Percentiles rank a stretch among this genome's conserved stretches.
Conservation (phyloP, 2,113 vertebrate genomes). For the Asarcornis scutulata region DNA sequence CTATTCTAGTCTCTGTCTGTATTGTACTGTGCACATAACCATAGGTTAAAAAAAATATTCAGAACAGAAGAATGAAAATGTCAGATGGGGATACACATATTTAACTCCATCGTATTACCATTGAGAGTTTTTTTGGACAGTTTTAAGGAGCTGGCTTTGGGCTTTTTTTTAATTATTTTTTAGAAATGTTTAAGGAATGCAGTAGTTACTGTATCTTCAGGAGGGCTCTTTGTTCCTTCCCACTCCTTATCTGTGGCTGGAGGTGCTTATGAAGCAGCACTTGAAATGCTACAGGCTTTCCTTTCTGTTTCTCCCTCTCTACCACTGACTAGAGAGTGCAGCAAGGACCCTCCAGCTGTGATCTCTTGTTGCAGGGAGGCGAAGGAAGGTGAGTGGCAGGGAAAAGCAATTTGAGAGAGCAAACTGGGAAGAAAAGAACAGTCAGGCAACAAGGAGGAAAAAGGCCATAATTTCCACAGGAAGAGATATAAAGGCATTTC, state of each 20-base stretch:
- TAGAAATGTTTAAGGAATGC: not conserved
- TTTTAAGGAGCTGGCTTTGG: not conserved
- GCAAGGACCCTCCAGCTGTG: not conserved
- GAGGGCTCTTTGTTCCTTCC: not conserved
- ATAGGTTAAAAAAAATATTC: not conserved
- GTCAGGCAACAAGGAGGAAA: not conserved
- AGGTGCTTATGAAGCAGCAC: not conserved
- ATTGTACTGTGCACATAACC: not conserved
- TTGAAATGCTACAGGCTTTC: not conserved
- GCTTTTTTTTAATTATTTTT: not conserved
- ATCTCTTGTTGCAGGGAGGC: not conserved
- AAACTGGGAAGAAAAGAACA: not conserved
- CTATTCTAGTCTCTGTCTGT: not conserved
- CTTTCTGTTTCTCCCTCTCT: not conserved
- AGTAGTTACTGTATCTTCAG: not conserved
- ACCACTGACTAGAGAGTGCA: accelerated
- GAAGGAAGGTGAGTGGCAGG: not conserved
- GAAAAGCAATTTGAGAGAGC: not conserved
- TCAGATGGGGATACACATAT: accelerated
- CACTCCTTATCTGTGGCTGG: not conserved
- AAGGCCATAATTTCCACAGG: not conserved
- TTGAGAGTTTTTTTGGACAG: not conserved
- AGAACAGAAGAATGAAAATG: not conserved
- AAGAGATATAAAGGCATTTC: not conserved
- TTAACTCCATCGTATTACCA: accelerated